These are phyloP conservation scores for Rhaphigaster nebulosa DNA, from an alignment of 2,888 invertebrate species.

Conservation along the genomic window DNA sequence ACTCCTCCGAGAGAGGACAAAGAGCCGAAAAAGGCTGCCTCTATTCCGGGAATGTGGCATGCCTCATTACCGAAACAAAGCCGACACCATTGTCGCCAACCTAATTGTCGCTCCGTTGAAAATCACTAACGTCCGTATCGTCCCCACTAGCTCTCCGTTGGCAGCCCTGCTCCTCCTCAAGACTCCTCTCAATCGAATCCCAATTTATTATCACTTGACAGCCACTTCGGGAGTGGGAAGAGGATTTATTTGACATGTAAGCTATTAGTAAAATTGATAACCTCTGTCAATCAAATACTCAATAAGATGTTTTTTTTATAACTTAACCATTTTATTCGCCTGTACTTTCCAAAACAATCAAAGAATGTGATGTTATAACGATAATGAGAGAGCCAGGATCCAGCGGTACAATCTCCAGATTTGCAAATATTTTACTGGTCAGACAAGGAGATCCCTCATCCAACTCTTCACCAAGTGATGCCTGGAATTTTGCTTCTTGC, in stretches of 20 bases:
- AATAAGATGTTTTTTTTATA: too few relatives aligned
- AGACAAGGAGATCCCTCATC: too few relatives aligned
- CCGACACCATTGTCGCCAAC: conserved; percentile 49
- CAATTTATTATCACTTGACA: not conserved
- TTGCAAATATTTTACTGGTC: too few relatives aligned
- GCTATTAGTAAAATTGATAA: not conserved
- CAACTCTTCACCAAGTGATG: too few relatives aligned
- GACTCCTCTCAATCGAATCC: not conserved
- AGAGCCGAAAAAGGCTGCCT: conserved; percentile 17
- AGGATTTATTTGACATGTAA: not conserved
- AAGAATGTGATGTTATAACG: too few relatives aligned
- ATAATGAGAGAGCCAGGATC: too few relatives aligned
- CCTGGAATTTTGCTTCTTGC: too few relatives aligned
- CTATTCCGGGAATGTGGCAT: conserved; percentile 54
- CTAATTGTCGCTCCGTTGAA: conserved; percentile 57
- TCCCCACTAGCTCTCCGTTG: conserved; percentile 29
- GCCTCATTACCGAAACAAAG: conserved; percentile 57
- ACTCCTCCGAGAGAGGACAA: not conserved
- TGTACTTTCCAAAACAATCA: too few relatives aligned
- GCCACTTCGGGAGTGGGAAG: not conserved
- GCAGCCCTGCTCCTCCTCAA: conserved; percentile 14
- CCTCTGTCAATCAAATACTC: too few relatives aligned
- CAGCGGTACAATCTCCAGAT: too few relatives aligned
- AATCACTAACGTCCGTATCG: conserved; percentile 55
- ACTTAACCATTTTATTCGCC: too few relatives aligned